These are phyloP conservation scores for Dusona sp. DNA, from an alignment of 2,888 invertebrate species.

Conservation along the genomic window DNA sequence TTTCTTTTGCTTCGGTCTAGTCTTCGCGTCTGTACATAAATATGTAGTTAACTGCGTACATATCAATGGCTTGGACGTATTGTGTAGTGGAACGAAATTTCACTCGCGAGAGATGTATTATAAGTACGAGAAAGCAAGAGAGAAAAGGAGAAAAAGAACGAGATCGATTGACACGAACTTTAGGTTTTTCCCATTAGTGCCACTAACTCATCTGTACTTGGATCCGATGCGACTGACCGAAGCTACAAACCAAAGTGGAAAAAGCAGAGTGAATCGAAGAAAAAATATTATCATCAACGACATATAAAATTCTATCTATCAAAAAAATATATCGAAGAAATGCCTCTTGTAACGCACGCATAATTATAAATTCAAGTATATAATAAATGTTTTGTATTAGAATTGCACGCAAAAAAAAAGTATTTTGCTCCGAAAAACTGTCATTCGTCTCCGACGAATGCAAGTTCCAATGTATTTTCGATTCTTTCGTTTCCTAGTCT, in stretches of 20 bases:
- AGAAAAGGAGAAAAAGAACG: not conserved
- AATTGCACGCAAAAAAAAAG: no score
- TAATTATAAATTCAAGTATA: not conserved
- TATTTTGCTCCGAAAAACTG: not conserved
- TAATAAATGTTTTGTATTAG: no score
- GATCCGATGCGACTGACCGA: not conserved
- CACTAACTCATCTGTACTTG: not conserved
- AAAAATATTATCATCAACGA: not conserved
- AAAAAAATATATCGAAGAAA: not conserved
- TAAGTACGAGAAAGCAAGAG: not conserved
- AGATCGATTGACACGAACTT: not conserved
- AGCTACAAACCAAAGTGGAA: not conserved
- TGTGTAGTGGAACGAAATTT: not conserved
- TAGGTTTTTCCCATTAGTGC: not conserved
- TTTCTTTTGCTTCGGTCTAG: no score
- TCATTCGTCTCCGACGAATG: no score
- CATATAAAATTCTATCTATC: not conserved
- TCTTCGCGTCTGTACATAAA: conserved; percentile 5
- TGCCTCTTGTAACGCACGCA: not conserved
- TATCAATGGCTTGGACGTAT: not conserved
- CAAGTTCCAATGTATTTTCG: not conserved
- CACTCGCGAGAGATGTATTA: not conserved
- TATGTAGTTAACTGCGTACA: not conserved
- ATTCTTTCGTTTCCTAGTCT: not conserved
- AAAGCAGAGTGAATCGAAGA: not conserved